Conservation (phyloP, 2,113 vertebrate species). For the Orientallactaga bullata region DNA sequence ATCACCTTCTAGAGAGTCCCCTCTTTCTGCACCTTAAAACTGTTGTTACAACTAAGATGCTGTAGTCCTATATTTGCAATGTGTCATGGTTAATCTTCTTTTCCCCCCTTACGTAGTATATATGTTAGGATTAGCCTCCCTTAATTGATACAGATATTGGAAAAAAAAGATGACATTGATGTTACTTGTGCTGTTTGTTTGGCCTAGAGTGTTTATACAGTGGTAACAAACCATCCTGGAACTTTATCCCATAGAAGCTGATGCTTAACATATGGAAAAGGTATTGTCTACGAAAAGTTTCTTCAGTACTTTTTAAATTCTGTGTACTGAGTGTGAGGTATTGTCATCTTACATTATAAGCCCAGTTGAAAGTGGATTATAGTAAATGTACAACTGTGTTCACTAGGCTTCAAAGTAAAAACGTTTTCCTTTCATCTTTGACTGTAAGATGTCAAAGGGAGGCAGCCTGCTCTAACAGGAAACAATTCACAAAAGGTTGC, state of each 20-base stretch:
- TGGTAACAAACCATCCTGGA: slow-evolving; percentile 77
- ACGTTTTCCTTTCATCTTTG: slow-evolving; percentile 77
- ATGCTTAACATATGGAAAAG: slow-evolving; percentile 71
- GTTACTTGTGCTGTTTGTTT: slow-evolving; percentile 80
- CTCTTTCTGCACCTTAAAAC: slow-evolving; percentile 95
- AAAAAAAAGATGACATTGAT: slow-evolving; percentile 71
- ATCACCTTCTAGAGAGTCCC: slow-evolving; percentile 97
- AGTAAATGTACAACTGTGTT: slow-evolving; percentile 67
- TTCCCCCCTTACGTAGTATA: slow-evolving; percentile 73
- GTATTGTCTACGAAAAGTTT: slow-evolving; percentile 74
- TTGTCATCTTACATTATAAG: slow-evolving; percentile 75
- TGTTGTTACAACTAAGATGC: slow-evolving; percentile 71
- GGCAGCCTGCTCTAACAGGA: slow-evolving; percentile 65
- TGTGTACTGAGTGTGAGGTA: slow-evolving; percentile 72
- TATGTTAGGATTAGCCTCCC: slow-evolving; percentile 79
- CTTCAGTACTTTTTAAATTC: slow-evolving; percentile 76
- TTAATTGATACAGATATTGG: slow-evolving; percentile 74
- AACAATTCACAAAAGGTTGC: slow-evolving; percentile 68
- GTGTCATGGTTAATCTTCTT: slow-evolving; percentile 85
- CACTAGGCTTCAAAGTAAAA: slow-evolving; percentile 72
- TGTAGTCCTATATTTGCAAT: slow-evolving; percentile 91
- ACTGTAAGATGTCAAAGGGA: slow-evolving; percentile 75
- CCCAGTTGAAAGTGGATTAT: slow-evolving; percentile 66
- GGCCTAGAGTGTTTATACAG: slow-evolving; percentile 79
- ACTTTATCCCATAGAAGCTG: slow-evolving; percentile 77